Percentiles rank a stretch among this genome's conserved stretches.
Conservation (phyloP, 2,113 vertebrate genomes). For the Tenrec ecaudatus region DNA sequence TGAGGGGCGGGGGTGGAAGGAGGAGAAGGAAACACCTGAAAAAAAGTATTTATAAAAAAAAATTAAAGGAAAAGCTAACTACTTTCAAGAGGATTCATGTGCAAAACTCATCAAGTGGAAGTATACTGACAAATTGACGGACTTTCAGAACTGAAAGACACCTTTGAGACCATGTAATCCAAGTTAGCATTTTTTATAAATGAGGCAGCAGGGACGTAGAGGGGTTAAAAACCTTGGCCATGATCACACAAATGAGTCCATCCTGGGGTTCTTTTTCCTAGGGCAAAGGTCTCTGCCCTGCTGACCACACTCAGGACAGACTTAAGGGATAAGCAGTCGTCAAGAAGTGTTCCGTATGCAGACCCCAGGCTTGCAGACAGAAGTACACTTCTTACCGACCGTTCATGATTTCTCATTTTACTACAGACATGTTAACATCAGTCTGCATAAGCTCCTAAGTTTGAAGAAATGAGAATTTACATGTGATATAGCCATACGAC, state of each 20-base stretch:
- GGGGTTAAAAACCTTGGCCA: background rate
- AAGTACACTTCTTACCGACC: background rate
- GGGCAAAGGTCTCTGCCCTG: no score
- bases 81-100: slow-evolving; percentile 58
- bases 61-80: background rate
- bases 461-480: background rate
- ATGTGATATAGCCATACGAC: background rate
- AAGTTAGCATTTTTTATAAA: slow-evolving; percentile 57
- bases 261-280: background rate
- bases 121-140: slow-evolving; percentile 37
- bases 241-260: background rate
- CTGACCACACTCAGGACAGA: background rate
- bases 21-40: slow-evolving; percentile 76
- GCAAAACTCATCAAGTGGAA: slow-evolving; percentile 74
- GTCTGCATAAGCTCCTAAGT: background rate
- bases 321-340: background rate
- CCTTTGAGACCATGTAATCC: slow-evolving; percentile 38
- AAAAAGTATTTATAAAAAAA: slow-evolving; percentile 58
- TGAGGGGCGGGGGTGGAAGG: background rate
- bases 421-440: background rate
- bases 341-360: background rate
- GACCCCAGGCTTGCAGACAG: background rate
- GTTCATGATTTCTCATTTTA: background rate
- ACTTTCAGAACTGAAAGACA: slow-evolving; percentile 47
- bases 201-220: background rate